phyloP scores from a whole-genome alignment of 2,113 vertebrate species.

The Asarcornis scutulata region DNA sequence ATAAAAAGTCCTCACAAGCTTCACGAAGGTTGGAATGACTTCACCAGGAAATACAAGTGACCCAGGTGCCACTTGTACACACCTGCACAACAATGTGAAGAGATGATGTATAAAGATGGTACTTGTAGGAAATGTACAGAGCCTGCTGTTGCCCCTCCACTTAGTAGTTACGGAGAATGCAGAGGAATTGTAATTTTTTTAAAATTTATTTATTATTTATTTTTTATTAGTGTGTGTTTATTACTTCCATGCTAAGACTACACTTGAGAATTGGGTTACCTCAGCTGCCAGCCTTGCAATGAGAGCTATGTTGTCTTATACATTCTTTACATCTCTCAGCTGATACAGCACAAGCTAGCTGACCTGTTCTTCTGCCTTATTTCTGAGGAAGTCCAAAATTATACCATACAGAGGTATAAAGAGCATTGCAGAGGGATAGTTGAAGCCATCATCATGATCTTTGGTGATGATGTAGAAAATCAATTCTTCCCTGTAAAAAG shows the following conservation, averaged over 20 bases:
- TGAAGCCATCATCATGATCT: neutral
- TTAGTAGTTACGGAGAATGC: neutral
- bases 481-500: neutral
- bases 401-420: neutral
- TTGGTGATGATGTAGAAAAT: neutral
- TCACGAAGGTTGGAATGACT: neutral
- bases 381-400: neutral
- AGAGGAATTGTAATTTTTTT: neutral
- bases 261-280: accelerated
- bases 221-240: neutral
- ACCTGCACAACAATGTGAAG: neutral
- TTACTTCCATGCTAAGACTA: neutral
- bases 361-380: neutral
- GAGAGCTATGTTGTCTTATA: neutral
- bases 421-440: neutral
- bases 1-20: neutral
- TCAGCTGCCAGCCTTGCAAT: neutral
- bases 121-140: neutral
- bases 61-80: neutral
- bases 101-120: neutral
- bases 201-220: no score
- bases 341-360: neutral
- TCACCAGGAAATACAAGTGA: neutral
- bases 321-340: neutral
- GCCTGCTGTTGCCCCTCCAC: neutral